Conservation (phyloP, 2,888 invertebrate genomes). For the Tubulanus polymorphus region DNA sequence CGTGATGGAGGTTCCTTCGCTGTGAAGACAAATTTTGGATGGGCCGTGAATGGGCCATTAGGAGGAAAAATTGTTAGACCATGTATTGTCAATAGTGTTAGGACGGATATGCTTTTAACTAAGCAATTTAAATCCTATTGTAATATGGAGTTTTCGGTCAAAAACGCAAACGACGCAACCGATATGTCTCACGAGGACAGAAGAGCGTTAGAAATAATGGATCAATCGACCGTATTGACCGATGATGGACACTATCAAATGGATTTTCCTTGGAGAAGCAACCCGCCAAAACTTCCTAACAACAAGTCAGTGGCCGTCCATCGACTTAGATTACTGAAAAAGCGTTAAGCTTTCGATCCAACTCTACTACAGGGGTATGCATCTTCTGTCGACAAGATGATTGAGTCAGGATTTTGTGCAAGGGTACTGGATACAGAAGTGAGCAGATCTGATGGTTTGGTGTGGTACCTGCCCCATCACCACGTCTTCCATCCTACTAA, state of each 20-base stretch:
- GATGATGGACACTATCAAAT: neutral
- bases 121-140: neutral
- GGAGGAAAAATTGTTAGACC: neutral
- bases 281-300: neutral
- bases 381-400: too few species aligned
- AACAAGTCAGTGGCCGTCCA: neutral
- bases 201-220: neutral
- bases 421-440: neutral
- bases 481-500: conserved; percentile 12
- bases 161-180: neutral
- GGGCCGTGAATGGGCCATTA: neutral
- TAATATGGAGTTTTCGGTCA: neutral
- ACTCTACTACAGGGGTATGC: too few species aligned
- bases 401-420: too few species aligned
- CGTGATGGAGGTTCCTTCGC: neutral
- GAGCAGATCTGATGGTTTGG: neutral
- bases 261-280: neutral
- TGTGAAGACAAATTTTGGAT: neutral
- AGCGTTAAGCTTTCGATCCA: too few species aligned
- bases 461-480: conserved; percentile 12
- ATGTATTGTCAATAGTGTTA: neutral
- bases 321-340: too few species aligned
- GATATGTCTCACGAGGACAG: neutral
- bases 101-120: neutral
- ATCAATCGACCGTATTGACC: neutral